Evolutionary conservation across 2,797 vertebrate genomes (phyloP), one percentile per base, ranked within the genome.

Genomic region (Alcedo atthis): DNA sequence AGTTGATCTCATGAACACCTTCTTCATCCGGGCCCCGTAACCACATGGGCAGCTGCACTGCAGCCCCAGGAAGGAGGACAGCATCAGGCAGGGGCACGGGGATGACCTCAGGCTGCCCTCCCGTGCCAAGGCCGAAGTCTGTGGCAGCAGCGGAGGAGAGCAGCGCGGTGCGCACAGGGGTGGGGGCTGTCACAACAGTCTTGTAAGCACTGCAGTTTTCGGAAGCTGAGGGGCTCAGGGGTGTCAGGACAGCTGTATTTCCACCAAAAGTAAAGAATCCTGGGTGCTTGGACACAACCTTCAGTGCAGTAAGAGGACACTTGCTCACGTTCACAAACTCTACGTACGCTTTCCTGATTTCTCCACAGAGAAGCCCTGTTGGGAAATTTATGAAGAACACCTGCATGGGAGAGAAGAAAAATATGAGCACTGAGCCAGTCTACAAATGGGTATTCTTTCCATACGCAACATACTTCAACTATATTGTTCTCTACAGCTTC

Each of bases 321-420:
- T 97, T 96, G 91, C 99, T 99, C 81, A 99, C 98, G 2, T 99
- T 99, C 85, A 98, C 98, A 97, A 99, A 99, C 96, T 99, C 99
- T 42, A 99, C 99, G 51, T 99, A 99, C 0, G 99, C 98, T 97
- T 99, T 99, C 71, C 98, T 97, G 94, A 99, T 99, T 97, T 99
- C 99, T 59, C 99, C 99, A 89, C 99, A 99, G 30, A 99, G 98
- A 85, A 99, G 98, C 32, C 98, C 99, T 12, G 99, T 99, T 81
- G 99, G 99, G 93, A 99, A 99, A 97, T 99, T 98, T 96, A 99
- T 98, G 92, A 99, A 99, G 97, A 99, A 99, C 19, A 99, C 99
- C 99, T 99, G 97, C 53, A 93, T 92, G 77, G 95, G 80, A 96
- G 85, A 87, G 2, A 83, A 87, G 49, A 94, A 97, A 94, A 95